A percentile compares a stretch with the other conserved stretches of the same genome.
Conservation (phyloP, 2,113 vertebrate species). For the Notarius lentiginosus region DNA sequence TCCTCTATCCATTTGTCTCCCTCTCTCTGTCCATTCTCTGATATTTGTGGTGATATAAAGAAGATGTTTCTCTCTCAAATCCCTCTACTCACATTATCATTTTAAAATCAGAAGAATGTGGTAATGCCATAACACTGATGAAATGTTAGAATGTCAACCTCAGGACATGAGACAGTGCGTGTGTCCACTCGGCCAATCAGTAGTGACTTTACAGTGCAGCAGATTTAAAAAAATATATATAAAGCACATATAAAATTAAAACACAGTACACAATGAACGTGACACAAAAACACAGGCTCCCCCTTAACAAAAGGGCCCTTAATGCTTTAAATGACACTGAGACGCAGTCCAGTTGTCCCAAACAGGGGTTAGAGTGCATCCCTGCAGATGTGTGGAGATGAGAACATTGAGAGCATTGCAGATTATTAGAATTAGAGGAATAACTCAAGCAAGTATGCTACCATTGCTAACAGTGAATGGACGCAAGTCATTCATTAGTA, state of each 20-base stretch:
- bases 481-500: neutral
- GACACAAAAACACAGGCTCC: neutral
- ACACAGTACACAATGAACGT: neutral
- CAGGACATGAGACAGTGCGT: neutral
- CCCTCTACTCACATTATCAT: neutral
- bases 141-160: neutral
- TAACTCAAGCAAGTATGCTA: neutral
- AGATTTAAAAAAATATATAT: neutral
- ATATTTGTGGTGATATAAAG: neutral
- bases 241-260: neutral
- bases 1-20: neutral
- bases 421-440: neutral
- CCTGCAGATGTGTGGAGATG: neutral
- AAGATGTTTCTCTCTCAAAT: neutral
- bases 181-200: neutral
- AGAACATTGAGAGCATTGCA: neutral
- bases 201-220: neutral
- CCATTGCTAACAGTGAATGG: neutral
- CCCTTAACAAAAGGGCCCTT: neutral
- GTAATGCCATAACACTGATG: neutral
- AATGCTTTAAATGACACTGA: constrained; percentile 8
- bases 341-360: neutral
- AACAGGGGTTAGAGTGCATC: neutral
- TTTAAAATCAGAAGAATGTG: neutral
- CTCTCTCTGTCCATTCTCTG: neutral